Conservation (phyloP, 2,113 vertebrate species). For the Drymodes brunneopygia region DNA sequence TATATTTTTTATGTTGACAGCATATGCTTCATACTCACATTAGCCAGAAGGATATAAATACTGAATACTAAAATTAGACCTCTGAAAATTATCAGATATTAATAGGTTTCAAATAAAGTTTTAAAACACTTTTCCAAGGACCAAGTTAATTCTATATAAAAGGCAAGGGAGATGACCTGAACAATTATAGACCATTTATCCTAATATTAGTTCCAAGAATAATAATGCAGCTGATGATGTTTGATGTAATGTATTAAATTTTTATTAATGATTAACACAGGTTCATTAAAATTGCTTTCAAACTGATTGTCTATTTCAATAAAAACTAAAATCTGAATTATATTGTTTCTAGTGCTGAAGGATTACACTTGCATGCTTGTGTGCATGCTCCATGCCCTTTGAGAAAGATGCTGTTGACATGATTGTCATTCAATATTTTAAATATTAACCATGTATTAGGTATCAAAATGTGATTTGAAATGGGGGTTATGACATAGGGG, state of each 20-base stretch:
- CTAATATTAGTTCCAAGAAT: background rate
- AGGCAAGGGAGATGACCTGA: background rate
- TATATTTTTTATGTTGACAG: background rate
- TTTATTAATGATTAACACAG: background rate
- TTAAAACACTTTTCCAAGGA: background rate
- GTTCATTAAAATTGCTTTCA: background rate
- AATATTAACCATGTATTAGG: background rate
- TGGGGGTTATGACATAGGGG: fast-evolving
- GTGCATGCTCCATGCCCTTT: background rate
- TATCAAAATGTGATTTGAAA: background rate
- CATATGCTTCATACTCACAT: background rate
- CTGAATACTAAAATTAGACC: background rate
- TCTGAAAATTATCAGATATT: background rate
- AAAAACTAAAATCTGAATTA: background rate
- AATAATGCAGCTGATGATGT: background rate
- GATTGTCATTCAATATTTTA: background rate
- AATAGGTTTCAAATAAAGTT: background rate
- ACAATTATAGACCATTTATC: background rate
- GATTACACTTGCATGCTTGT: background rate
- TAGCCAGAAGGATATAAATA: background rate
- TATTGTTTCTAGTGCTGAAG: background rate
- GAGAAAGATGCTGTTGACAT: background rate
- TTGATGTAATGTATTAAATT: fast-evolving
- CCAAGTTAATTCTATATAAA: background rate
- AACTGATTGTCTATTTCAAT: background rate